Base-by-base conservation (phyloP, 2,113 vertebrate species). In the Plectropomus leopardus region DNA sequence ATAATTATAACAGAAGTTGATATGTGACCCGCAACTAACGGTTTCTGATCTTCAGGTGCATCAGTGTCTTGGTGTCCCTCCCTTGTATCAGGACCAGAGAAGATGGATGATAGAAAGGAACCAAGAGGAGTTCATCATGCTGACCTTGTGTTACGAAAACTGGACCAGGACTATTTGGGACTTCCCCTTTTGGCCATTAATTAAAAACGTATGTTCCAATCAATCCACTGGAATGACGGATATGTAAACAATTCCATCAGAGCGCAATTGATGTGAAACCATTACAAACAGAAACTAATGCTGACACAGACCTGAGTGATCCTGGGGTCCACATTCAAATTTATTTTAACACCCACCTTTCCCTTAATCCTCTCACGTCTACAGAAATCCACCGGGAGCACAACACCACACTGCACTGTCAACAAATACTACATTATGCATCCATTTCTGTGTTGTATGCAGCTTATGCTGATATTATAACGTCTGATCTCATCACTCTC, bases 371-470 rank as follows among this genome's bases (percentile, higher is more conserved):
- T 45, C n/a, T 81, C 50, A 28, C 34, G 7, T 66, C 36, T 21
- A 66, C 34, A 65, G 30, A 70, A 45, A 69, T 60, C 28, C 76
- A 63, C 28, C 15, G 50, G 60, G 36, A 51, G 80, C 40, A 57
- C 45, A 75, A 40, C 4, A 54, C 45, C 60, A 19, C 5, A 36
- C n/a, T 13, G 76, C 58, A 19, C 72, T 47, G 72, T 76, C 72
- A 68, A 68, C 76, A 80, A 68, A 76, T 6, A 51, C 32, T 55
- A 51, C 57, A 63, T 36, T 53, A 42, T 40, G 48, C 48, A 68
- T 76, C 1, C 0, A 36, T 67, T 61, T 55, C 30, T 72, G 45
- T 51, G 58, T 36, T 60, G 4, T 17, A 26, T 51, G 74, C 34
- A 40, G 16, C 60, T 54, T 21, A 1, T 40, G 57, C 54, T 67